Conservation (phyloP, 1,140 invertebrate genomes). For the Diabrotica undecimpunctata region DNA sequence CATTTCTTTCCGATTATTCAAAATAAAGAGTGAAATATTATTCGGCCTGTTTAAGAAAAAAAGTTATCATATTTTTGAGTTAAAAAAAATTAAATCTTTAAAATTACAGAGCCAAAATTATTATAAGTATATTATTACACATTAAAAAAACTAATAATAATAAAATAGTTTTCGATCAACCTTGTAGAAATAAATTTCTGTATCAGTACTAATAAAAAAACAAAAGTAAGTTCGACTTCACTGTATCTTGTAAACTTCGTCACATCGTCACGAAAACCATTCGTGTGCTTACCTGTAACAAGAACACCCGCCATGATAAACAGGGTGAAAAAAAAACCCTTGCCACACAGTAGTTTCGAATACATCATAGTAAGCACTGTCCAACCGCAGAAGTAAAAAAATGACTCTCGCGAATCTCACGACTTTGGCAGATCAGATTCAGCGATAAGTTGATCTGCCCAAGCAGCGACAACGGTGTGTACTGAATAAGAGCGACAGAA, state of each 20-base stretch:
- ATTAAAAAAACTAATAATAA: too few relatives aligned
- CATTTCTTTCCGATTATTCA: too few relatives aligned
- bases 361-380: conserved; percentile 14
- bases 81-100: too few relatives aligned
- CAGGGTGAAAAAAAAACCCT: conserved; percentile 11
- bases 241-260: neutral
- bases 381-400: neutral
- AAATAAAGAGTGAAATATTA: too few relatives aligned
- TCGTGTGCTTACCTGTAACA: conserved; percentile 11
- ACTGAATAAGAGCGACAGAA: conserved; percentile 11
- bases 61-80: too few relatives aligned
- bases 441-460: conserved; percentile 8
- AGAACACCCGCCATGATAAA: conserved; percentile 7
- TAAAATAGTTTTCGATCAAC: too few relatives aligned
- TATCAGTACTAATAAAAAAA: too few relatives aligned
- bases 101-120: too few relatives aligned
- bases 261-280: conserved; percentile 8
- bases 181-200: too few relatives aligned
- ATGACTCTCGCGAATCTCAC: conserved; percentile 8
- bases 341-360: conserved; percentile 9
- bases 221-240: too few relatives aligned
- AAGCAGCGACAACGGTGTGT: conserved; percentile 1
- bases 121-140: too few relatives aligned
- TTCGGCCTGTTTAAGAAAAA: too few relatives aligned
- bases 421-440: conserved; percentile 10